A percentile compares a stretch with the other conserved stretches of the same genome.
Conservation (phyloP, 2,113 vertebrate species). For the Eulemur rufifrons region DNA sequence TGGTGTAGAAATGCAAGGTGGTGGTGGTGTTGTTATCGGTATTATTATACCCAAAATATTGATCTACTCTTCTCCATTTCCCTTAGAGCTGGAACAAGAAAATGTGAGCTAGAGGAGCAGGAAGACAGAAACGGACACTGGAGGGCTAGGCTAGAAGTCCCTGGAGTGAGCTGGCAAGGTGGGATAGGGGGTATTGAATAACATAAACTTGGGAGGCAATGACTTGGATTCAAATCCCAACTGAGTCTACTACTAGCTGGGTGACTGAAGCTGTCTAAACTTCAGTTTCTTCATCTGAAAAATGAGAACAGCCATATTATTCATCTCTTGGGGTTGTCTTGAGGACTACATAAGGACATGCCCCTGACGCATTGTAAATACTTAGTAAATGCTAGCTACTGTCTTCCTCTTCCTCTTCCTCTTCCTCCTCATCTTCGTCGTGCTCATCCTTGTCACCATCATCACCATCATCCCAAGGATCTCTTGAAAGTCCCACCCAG, state of each 20-base stretch:
- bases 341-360: not conserved
- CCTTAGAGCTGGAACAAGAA: not conserved
- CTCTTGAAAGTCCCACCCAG: not conserved
- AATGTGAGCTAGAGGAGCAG: not conserved
- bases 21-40: not conserved
- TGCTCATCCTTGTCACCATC: too few relatives aligned
- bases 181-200: not conserved
- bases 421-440: not conserved
- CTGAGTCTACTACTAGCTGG: not conserved
- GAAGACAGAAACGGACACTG: not conserved
- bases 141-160: not conserved
- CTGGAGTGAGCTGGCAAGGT: not conserved
- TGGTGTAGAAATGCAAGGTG: not conserved
- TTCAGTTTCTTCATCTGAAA: conserved; percentile 5
- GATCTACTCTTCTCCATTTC: not conserved
- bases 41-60: not conserved
- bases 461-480: too few relatives aligned
- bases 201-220: not conserved
- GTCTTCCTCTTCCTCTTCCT: not conserved
- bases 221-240: not conserved
- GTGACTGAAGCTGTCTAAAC: not conserved
- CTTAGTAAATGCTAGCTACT: not conserved
- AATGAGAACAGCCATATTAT: not conserved
- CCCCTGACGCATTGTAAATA: not conserved
- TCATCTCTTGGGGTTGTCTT: not conserved